Base-by-base conservation (phyloP, 2,888 invertebrate species). In the Tipula lateralis region DNA sequence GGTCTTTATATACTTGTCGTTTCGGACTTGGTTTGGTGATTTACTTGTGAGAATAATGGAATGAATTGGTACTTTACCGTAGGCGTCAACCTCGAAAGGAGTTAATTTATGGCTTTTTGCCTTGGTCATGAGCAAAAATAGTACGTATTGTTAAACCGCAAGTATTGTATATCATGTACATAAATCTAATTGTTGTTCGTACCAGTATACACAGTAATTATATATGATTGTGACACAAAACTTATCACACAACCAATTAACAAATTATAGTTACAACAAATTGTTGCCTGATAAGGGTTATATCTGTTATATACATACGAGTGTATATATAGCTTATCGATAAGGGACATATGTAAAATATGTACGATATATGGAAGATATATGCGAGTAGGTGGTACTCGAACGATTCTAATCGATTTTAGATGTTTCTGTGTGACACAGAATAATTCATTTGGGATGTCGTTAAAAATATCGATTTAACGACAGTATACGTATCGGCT, bases 341-440 rank as follows among this genome's bases (percentile, higher is more conserved):
- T 66, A 66, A 66, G 24, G 24, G 24, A 66, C n/a, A n/a, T 19
- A 66, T 66, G 39, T 39, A 39, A 13, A 66, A 66, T 66, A 24
- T 39, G 9, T 39, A 39, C 13, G 32, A 39, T 39, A 39, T 9
- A 39, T 39, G 19, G 66, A n/a, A 3, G 13, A 2, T 44, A 5
- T 44, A n/a, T 44, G 39, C 13, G 13, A 32, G 32, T 66, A 24
- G 66, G 66, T 66, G 66, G 66, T 66, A 66, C 66, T 66, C 66
- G 66, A 66, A 66, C 66, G 66, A 66, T 66, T 66, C 24, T 66
- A 66, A 66, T 66, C 66, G 66, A 66, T 66, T 66, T 66, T 66
- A 66, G 24, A 66, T 66, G 24, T 66, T 66, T 66, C 24, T 13
- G 24, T 66, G n/a, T 66, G 66, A 19, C 9, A 66, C 66, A 66